Percentiles rank a stretch among this genome's conserved stretches.
Conservation (phyloP, 2,888 invertebrate species). For the Lissonota sp. region DNA sequence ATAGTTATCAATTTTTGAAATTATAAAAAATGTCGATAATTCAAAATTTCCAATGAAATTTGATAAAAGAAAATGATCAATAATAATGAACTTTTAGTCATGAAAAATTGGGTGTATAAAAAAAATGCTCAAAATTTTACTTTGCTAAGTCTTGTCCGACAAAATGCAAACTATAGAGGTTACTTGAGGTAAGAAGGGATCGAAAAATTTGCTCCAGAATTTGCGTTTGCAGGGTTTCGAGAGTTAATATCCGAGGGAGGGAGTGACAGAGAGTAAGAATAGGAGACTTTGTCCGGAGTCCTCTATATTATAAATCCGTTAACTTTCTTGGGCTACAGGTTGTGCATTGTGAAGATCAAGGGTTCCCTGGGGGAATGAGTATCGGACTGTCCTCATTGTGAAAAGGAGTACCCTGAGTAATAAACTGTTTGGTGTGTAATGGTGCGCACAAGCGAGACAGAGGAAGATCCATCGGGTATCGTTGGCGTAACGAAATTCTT, state of each 20-base stretch:
- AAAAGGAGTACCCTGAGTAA: conserved; percentile 47
- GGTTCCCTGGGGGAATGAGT: conserved; percentile 47
- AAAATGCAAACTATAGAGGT: too few species aligned
- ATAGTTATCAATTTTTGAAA: neutral
- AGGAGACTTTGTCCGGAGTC: conserved; percentile 10
- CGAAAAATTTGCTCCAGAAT: conserved; percentile 48
- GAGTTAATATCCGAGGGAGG: conserved; percentile 25
- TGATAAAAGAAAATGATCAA: neutral
- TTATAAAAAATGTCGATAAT: neutral
- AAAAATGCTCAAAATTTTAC: too few species aligned
- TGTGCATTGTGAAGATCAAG: conserved; percentile 50
- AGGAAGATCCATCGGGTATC: conserved; percentile 54
- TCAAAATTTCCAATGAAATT: neutral
- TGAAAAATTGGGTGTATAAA: too few species aligned
- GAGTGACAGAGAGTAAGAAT: neutral
- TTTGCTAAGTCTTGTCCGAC: too few species aligned
- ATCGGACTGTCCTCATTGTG: conserved; percentile 54
- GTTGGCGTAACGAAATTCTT: conserved; percentile 64
- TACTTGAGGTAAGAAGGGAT: conserved; percentile 1
- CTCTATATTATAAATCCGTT: conserved; percentile 31
- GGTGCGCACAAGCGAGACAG: conserved; percentile 27
- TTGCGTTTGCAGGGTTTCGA: conserved; percentile 44
- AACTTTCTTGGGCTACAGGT: conserved; percentile 54
- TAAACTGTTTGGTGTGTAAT: conserved; percentile 57
- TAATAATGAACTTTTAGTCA: too few species aligned